Percentiles rank a stretch among this genome's conserved stretches.
Evolutionary conservation across 2,888 invertebrate genomes (phyloP).

Genomic region (Sialis fuliginosa): DNA sequence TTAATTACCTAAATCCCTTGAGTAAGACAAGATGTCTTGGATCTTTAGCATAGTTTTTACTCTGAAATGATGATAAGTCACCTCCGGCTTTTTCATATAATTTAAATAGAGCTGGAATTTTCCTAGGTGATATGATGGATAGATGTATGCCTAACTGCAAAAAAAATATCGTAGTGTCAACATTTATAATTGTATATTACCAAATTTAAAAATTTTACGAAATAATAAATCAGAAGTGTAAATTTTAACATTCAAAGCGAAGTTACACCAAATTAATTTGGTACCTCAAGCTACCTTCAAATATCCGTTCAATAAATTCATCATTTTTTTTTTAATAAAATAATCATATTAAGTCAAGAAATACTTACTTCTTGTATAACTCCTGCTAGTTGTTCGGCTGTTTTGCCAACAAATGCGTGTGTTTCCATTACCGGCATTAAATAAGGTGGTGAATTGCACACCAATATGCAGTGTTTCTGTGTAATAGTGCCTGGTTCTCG

Average conservation of each 20-base stretch:
- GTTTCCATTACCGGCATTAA: conserved; percentile 66
- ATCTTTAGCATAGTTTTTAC: conserved; percentile 85
- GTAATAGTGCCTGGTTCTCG: conserved; percentile 32
- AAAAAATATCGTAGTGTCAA: conserved; percentile 8
- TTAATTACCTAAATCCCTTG: conserved; percentile 44
- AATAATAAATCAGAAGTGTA: conserved; percentile 15
- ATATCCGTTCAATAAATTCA: conserved; percentile 23
- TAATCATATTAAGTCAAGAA: neutral
- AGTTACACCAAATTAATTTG: conserved; percentile 21
- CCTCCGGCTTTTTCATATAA: conserved; percentile 84
- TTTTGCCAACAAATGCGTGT: conserved; percentile 51
- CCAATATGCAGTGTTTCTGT: conserved; percentile 59
- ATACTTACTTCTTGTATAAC: conserved; percentile 49
- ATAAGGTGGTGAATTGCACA: conserved; percentile 87
- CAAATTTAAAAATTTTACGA: neutral
- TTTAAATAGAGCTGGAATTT: conserved; percentile 69
- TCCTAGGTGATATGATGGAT: conserved; percentile 76
- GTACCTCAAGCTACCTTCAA: conserved; percentile 26
- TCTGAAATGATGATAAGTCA: conserved; percentile 57
- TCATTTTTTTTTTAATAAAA: conserved; percentile 9
- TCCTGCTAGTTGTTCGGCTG: conserved; percentile 69
- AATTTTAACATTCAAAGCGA: conserved; percentile 21
- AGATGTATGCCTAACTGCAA: conserved; percentile 61
- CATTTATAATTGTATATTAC: neutral
- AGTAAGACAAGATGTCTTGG: conserved; percentile 62